Evolutionary conservation across 2,113 vertebrate species (phyloP), one percentile per base, ranked within the genome.

Genomic region (Mormoops blainvillei): DNA sequence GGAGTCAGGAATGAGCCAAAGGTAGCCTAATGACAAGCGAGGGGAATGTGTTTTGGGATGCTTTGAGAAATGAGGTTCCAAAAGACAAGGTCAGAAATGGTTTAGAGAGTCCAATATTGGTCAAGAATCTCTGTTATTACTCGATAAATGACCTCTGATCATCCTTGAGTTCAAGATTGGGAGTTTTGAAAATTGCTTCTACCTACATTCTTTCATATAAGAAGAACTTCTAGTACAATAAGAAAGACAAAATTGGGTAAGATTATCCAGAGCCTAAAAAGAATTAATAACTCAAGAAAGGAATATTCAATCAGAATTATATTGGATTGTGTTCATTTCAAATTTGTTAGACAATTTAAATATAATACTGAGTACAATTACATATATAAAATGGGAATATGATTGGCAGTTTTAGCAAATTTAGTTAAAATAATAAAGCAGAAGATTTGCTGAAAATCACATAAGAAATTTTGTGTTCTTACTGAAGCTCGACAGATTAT

Each of bases 321-420:
- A 95, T 76, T 91, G 61, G 88, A 83, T 82, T 82, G 16, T 74
- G 5, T 87, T 86, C 61, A 83, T 91, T 96, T 95, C 56, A 94
- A 93, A 93, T 80, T 63, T 95, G 89, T 94, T 82, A 96, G 78
- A 95, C 45, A 96, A 87, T 36, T 89, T 76, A 56, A 91, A 91
- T 89, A 61, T 26, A 56, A 89, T 87, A 71, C 68, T 78, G 73
- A 58, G 38, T 41, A 83, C 11, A 70, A 71, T 0, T 82, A 18
- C 45, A n/a, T 83, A 77, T 77, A 77, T 78, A 56, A 96, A 92
- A 88, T 89, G 71, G 33, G 48, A 94, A 54, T 88, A 88, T 85
- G 86, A 87, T 93, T 82, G 93, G 41, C 82, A 97, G 67, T 63
- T 71, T 77, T 94, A 93, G 74, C 73, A 93, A 94, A 76, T 71